Conservation (phyloP, 2,113 vertebrate genomes). For the Ictalurus furcatus region DNA sequence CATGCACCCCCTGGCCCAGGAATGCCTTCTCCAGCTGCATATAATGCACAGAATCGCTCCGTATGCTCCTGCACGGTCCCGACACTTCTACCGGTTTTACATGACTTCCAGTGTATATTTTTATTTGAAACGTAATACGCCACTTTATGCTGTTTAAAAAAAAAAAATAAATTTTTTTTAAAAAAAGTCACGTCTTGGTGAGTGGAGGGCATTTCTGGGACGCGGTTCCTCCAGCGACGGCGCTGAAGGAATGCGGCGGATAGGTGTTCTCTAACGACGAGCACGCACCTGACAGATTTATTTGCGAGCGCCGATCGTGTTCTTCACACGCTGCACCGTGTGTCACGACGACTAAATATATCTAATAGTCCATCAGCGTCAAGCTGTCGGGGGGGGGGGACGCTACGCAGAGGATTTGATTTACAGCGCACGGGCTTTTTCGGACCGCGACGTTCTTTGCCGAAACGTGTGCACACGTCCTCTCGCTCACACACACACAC, state of each 20-base stretch:
- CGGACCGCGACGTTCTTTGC: constrained; percentile 14
- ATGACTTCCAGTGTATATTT: not conserved
- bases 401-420: not conserved
- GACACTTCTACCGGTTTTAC: constrained; percentile 2
- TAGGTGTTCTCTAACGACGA: constrained; percentile 25
- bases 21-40: constrained; percentile 18
- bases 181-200: not conserved
- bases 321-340: constrained; percentile 1
- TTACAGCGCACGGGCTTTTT: constrained; percentile 17
- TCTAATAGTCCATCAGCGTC: constrained; percentile 25
- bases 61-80: not conserved
- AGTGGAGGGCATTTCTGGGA: not conserved
- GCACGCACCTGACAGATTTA: constrained; percentile 35
- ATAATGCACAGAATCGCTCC: not conserved
- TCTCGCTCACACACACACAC: not conserved
- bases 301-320: constrained; percentile 3
- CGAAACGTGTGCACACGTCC: not conserved
- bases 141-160: not conserved
- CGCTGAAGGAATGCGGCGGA: constrained; percentile 3
- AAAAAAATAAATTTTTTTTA: too few species aligned
- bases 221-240: not conserved
- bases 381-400: not conserved
- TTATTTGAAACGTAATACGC: not conserved
- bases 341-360: constrained; percentile 25
- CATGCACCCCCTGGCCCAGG: constrained; percentile 12